Conservation (phyloP, 2,888 invertebrate genomes). For the Ochropleura leucogaster region DNA sequence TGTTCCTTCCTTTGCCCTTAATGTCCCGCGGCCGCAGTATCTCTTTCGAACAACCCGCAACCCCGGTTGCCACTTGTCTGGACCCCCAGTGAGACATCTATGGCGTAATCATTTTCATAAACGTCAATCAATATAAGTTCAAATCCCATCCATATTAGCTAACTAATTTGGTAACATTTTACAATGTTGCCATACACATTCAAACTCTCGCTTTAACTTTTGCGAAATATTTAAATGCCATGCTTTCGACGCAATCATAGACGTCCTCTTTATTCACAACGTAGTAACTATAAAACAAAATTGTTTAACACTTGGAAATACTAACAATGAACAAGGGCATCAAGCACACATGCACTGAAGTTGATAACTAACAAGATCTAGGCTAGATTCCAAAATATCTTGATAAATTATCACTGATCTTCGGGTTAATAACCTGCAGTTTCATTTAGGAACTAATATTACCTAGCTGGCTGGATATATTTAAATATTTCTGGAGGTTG, state of each 20-base stretch:
- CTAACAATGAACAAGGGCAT: neutral
- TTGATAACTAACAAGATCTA: neutral
- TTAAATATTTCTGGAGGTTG: neutral
- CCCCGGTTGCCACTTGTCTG: neutral
- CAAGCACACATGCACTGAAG: neutral
- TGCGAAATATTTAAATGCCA: conserved; percentile 54
- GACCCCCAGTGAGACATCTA: neutral
- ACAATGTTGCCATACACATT: conserved; percentile 29
- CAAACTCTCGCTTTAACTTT: conserved; percentile 32
- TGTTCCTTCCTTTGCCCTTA: too few relatives aligned
- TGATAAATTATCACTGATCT: too few relatives aligned
- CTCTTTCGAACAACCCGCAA: too few relatives aligned
- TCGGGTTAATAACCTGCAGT: neutral
- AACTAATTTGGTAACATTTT: conserved; percentile 23
- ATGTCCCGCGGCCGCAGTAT: too few relatives aligned
- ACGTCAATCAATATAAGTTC: neutral
- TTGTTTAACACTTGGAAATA: neutral
- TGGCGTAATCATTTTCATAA: neutral
- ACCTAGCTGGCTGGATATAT: neutral
- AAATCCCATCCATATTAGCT: neutral
- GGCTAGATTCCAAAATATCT: neutral
- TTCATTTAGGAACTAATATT: neutral
- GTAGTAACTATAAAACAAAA: conserved; percentile 5
- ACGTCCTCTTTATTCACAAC: neutral
- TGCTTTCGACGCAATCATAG: conserved; percentile 23